These are phyloP conservation scores for Tiliacea citrago DNA, from an alignment of 2,888 invertebrate genomes.

Conservation along the genomic window DNA sequence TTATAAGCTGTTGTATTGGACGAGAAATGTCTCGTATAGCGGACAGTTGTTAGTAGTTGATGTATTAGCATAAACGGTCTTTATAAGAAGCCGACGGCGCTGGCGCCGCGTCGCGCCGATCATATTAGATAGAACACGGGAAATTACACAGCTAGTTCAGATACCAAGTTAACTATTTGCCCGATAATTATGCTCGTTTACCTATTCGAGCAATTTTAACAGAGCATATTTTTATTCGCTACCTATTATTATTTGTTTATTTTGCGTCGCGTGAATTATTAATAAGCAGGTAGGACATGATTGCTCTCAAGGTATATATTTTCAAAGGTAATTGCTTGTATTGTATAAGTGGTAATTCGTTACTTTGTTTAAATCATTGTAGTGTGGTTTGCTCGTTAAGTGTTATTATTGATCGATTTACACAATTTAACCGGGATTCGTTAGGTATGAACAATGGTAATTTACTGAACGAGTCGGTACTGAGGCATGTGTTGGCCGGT, in stretches of 20 bases:
- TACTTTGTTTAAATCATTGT: constrained; percentile 66
- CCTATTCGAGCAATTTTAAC: constrained; percentile 76
- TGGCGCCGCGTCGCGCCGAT: constrained; percentile 87
- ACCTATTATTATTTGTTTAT: constrained; percentile 69
- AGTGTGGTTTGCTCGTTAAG: constrained; percentile 62
- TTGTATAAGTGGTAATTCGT: constrained; percentile 67
- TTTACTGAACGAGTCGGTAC: constrained; percentile 71
- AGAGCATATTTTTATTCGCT: constrained; percentile 71
- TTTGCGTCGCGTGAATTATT: constrained; percentile 65
- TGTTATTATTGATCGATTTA: constrained; percentile 73
- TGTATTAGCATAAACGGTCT: constrained; percentile 87
- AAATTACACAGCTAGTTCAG: constrained; percentile 86
- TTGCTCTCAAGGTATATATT: constrained; percentile 67
- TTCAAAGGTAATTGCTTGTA: constrained; percentile 66
- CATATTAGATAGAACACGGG: constrained; percentile 85
- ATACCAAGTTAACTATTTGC: constrained; percentile 84
- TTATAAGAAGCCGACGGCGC: constrained; percentile 85
- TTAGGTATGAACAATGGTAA: constrained; percentile 76
- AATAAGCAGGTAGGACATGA: constrained; percentile 65
- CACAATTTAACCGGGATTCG: constrained; percentile 70
- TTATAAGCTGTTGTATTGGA: constrained; percentile 81
- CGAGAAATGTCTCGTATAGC: constrained; percentile 73
- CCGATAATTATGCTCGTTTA: constrained; percentile 84
- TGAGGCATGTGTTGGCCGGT: constrained; percentile 69
- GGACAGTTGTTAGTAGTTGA: constrained; percentile 74